Conservation (phyloP, 1,140 invertebrate genomes). For the Rhopalosiphum padi region DNA sequence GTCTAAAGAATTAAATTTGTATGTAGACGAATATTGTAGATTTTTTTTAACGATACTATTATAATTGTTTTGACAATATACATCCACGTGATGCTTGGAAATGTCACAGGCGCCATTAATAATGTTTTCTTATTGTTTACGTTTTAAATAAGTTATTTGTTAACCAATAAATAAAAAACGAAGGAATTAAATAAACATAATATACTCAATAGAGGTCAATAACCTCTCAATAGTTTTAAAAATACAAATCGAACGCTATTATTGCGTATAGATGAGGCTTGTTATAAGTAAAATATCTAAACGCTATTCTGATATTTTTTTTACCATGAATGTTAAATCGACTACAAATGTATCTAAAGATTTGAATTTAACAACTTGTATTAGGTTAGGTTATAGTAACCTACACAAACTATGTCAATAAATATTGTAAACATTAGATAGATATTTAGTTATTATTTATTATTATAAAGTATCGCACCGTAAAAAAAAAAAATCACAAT, state of each 20-base stretch:
- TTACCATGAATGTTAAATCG: background rate
- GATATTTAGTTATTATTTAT: no score
- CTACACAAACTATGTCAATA: background rate
- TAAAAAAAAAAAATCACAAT: no score
- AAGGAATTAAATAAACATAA: background rate
- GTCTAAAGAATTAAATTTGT: background rate
- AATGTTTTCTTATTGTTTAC: background rate
- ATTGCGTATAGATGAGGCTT: background rate
- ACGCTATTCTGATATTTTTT: background rate
- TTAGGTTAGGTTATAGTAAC: background rate
- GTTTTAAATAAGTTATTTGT: background rate
- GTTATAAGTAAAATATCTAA: background rate
- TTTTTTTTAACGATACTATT: background rate
- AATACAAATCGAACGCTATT: background rate
- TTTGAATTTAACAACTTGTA: background rate
- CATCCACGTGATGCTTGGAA: background rate
- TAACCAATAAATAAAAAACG: background rate
- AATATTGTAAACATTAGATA: no score
- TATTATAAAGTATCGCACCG: no score
- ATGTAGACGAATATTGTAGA: background rate
- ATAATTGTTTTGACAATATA: background rate
- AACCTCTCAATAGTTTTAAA: background rate
- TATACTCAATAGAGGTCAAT: background rate
- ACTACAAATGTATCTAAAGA: background rate
- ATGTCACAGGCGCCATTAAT: background rate